A percentile compares a stretch with the other conserved stretches of the same genome.
These are phyloP conservation scores for Sisyra nigra DNA, from an alignment of 2,888 invertebrate genomes.

Conservation along the genomic window DNA sequence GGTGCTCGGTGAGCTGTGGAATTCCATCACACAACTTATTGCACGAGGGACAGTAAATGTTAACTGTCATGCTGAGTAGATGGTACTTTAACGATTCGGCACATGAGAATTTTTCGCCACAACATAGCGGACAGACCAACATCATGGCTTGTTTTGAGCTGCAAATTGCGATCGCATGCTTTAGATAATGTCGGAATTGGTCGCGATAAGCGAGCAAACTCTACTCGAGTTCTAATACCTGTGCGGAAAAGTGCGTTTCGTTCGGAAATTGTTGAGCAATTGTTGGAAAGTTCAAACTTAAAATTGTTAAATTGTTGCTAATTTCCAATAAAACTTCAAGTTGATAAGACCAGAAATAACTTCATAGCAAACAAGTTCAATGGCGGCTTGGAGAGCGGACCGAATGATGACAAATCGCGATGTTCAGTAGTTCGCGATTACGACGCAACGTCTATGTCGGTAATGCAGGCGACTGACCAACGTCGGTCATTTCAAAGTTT, in stretches of 20 bases:
- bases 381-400: slow-evolving; percentile 9
- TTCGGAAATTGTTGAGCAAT: slow-evolving; percentile 5
- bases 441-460: neutral
- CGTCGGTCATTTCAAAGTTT: too few species aligned
- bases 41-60: slow-evolving; percentile 43
- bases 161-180: too few species aligned
- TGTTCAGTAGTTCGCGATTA: neutral
- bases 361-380: slow-evolving; percentile 18
- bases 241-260: neutral
- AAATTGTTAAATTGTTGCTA: slow-evolving; percentile 17
- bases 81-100: slow-evolving; percentile 33
- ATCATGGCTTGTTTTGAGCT: slow-evolving; percentile 18
- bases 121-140: slow-evolving; percentile 45
- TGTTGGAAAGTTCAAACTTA: slow-evolving; percentile 11
- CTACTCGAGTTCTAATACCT: neutral
- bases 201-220: too few species aligned
- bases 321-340: slow-evolving; percentile 16
- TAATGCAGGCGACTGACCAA: neutral
- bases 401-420: neutral
- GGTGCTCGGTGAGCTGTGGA: slow-evolving; percentile 37
- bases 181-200: too few species aligned
- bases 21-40: slow-evolving; percentile 34
- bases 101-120: slow-evolving; percentile 40
- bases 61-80: slow-evolving; percentile 36
- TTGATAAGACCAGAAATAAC: slow-evolving; percentile 18